Evolutionary conservation across 1,140 invertebrate genomes (phyloP).

Genomic region (Dendroctonus valens): DNA sequence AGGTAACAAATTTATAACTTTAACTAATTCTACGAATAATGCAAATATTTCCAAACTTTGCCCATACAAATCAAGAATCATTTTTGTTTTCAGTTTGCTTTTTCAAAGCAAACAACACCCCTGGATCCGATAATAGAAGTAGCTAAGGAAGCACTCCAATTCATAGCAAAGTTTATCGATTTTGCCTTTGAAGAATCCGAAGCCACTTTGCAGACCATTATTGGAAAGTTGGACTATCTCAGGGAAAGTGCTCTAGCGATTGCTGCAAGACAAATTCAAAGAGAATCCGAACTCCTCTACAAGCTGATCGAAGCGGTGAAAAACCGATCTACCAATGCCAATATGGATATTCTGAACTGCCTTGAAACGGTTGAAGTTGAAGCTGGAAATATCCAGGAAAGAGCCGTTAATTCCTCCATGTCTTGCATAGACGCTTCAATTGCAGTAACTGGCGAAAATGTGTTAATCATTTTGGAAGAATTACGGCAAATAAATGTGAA

Average conservation of each 20-base stretch:
- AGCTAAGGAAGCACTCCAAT: background rate
- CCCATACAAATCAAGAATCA: too few relatives aligned
- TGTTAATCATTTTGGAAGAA: background rate
- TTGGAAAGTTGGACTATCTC: background rate
- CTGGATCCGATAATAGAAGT: too few relatives aligned
- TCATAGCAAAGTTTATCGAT: background rate
- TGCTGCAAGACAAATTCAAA: background rate
- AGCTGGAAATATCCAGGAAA: background rate
- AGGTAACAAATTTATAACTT: too few relatives aligned
- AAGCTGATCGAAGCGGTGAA: constrained; percentile 2
- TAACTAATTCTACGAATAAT: too few relatives aligned
- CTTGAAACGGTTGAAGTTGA: constrained; percentile 1
- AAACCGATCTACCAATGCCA: background rate
- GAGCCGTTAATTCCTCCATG: constrained; percentile 5
- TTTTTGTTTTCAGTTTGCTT: too few relatives aligned
- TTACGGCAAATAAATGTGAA: background rate
- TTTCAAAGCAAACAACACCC: too few relatives aligned
- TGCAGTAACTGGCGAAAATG: background rate
- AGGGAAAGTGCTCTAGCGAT: background rate
- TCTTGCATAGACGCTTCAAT: constrained; percentile 1
- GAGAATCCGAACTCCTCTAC: background rate
- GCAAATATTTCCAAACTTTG: too few relatives aligned
- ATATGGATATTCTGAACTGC: background rate
- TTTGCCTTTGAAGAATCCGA: constrained; percentile 9
- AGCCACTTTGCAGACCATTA: background rate